Evolutionary conservation across 53 echinoderm and acorn worm genomes (phyloP).

Genomic region (Echinometra lucunter): DNA sequence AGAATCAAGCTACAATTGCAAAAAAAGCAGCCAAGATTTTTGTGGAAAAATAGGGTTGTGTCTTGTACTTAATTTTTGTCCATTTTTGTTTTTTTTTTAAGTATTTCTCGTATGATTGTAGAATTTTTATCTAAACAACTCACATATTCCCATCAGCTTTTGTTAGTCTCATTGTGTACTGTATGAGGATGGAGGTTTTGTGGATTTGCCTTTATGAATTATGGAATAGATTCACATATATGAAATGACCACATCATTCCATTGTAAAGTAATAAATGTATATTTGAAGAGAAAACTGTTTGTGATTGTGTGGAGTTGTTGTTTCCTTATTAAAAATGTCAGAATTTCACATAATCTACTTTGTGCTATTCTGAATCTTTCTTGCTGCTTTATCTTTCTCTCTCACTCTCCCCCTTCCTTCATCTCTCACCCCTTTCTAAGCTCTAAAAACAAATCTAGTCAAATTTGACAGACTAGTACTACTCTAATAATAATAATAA

Average conservation of each 20-base stretch:
- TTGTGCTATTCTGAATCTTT: neutral
- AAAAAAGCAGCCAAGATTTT: neutral
- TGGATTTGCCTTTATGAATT: constrained; percentile 19
- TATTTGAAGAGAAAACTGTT: constrained; percentile 22
- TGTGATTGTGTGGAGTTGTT: neutral
- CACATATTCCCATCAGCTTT: neutral
- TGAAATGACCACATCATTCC: constrained; percentile 37
- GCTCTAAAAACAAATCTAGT: too few relatives aligned
- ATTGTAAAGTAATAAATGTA: constrained; percentile 44
- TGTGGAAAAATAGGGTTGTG: neutral
- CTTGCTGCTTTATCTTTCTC: neutral
- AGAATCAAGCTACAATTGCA: too few relatives aligned
- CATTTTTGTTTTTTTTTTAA: neutral
- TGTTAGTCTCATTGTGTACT: neutral
- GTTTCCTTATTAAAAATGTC: neutral
- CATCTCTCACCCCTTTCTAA: neutral
- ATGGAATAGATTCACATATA: neutral
- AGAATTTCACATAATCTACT: neutral
- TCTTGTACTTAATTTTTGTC: neutral
- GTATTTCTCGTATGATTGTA: neutral
- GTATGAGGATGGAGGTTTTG: neutral
- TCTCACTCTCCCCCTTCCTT: neutral
- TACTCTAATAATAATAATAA: too few relatives aligned
- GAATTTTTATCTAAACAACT: neutral
- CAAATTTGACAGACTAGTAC: too few relatives aligned